Percentiles rank a stretch among this genome's conserved stretches.
These are phyloP conservation scores for Agrilus cyanescens DNA, from an alignment of 2,888 invertebrate genomes.

Conservation along the genomic window DNA sequence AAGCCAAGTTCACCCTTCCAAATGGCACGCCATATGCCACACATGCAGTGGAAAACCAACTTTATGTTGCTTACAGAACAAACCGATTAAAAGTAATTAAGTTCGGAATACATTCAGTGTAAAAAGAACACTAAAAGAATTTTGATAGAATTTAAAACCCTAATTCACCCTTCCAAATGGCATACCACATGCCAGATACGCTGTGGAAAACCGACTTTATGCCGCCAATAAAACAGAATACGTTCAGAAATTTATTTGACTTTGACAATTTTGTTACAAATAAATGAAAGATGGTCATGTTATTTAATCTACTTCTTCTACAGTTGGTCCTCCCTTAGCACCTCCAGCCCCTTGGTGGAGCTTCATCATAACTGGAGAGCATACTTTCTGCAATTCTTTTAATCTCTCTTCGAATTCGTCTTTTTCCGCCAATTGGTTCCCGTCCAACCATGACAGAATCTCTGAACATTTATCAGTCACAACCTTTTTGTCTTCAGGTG, in stretches of 20 bases:
- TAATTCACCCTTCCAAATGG: no score
- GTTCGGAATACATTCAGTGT: no score
- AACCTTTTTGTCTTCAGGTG: conserved; percentile 55
- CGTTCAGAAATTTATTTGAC: neutral
- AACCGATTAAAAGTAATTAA: no score
- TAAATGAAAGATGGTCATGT: conserved; percentile 6
- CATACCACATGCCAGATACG: no score
- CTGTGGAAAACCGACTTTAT: no score
- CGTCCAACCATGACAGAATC: conserved; percentile 69
- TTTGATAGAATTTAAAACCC: no score
- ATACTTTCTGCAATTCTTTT: conserved; percentile 61
- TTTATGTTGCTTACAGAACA: no score
- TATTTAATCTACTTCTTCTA: conserved; percentile 57
- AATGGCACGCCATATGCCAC: no score
- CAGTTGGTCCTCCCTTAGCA: conserved; percentile 40
- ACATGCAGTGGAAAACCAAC: no score
- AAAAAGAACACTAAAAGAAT: no score
- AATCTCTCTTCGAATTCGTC: conserved; percentile 67
- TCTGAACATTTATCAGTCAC: conserved; percentile 58
- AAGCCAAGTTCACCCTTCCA: no score
- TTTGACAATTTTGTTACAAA: neutral
- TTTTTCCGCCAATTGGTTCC: conserved; percentile 64
- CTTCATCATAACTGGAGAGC: conserved; percentile 72
- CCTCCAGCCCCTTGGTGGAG: conserved; percentile 50
- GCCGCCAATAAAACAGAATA: no score